phyloP scores from a whole-genome alignment of 2,797 vertebrate species.

The Enteromius mattozi region DNA sequence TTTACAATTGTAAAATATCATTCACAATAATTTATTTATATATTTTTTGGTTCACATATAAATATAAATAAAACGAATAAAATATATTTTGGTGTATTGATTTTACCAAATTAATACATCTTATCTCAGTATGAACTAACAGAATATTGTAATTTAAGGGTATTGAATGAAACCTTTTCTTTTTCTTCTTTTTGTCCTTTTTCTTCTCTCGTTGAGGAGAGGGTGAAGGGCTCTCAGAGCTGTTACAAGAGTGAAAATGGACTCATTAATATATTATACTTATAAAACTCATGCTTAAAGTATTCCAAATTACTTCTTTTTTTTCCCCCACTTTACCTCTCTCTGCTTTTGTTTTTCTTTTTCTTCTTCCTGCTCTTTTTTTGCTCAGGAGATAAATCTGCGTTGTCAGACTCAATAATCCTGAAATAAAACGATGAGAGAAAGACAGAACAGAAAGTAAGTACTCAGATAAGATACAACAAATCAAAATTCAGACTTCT shows the following conservation, averaged over 20 bases:
- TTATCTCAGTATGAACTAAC: not conserved
- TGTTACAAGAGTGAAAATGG: constrained; percentile 50
- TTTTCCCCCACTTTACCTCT: constrained; percentile 68
- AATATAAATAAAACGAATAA: not conserved
- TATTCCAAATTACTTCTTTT: not conserved
- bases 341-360: constrained; percentile 81
- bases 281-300: not conserved
- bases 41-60: not conserved
- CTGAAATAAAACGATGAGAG: constrained; percentile 38
- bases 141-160: not conserved
- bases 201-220: constrained; percentile 78
- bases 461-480: not conserved
- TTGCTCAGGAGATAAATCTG: constrained; percentile 81
- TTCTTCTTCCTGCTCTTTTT: constrained; percentile 88
- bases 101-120: not conserved
- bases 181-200: constrained; percentile 77
- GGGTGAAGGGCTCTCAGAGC: constrained; percentile 76
- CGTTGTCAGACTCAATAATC: constrained; percentile 82
- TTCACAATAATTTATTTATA: not conserved
- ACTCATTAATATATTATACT: not conserved
- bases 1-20: not conserved
- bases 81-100: not conserved
- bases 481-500: not conserved
- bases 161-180: constrained; percentile 71
- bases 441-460: not conserved